Conservation (phyloP, 2,113 vertebrate species). For the Lynx canadensis region DNA sequence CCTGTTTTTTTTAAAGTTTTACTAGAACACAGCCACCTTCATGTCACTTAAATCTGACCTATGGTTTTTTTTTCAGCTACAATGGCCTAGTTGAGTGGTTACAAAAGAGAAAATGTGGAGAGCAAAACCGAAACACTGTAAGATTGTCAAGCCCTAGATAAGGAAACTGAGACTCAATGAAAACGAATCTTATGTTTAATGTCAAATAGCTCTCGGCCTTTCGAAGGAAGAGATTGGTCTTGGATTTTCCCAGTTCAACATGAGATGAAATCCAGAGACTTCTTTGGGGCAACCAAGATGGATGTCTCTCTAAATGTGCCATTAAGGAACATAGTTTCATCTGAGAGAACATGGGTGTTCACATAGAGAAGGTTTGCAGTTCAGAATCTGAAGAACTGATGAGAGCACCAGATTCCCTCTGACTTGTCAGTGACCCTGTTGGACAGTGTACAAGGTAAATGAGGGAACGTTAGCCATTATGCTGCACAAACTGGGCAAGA, state of each 20-base stretch:
- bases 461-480: not conserved
- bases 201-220: not conserved
- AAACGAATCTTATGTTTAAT: not conserved
- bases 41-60: not conserved
- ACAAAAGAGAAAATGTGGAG: not conserved
- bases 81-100: not conserved
- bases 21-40: not conserved
- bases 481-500: not conserved
- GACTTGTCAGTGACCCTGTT: rapidly evolving
- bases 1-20: not conserved
- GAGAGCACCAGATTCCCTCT: not conserved
- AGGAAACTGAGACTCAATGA: not conserved
- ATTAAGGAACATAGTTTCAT: not conserved
- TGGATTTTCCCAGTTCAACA: not conserved
- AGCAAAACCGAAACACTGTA: not conserved
- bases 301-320: not conserved
- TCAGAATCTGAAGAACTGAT: not conserved
- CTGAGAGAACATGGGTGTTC: not conserved
- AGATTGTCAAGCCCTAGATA: not conserved
- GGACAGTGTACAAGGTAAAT: not conserved
- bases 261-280: not conserved
- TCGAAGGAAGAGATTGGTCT: not conserved
- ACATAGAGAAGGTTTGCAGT: rapidly evolving
- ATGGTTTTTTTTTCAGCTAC: not conserved
- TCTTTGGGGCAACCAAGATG: not conserved